Conservation (phyloP, 1,140 invertebrate species). For the Drosophila kurseongensis region DNA sequence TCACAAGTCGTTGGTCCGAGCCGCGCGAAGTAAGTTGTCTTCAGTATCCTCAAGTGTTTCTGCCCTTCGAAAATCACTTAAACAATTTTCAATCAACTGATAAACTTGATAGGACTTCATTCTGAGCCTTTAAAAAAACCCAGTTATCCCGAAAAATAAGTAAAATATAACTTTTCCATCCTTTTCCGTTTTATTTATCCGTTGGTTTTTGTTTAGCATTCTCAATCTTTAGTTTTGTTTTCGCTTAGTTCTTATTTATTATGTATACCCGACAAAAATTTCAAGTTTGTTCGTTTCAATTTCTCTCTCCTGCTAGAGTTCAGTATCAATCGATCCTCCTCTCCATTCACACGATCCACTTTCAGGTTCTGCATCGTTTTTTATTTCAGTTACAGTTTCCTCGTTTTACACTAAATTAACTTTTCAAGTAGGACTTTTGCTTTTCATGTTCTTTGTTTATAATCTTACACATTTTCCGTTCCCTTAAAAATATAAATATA, state of each 20-base stretch:
- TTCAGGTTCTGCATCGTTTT: conserved; percentile 28
- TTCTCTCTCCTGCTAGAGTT: conserved; percentile 27
- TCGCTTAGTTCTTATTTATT: conserved; percentile 32
- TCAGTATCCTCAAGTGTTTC: too few relatives aligned
- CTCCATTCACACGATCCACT: conserved; percentile 44
- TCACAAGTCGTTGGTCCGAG: too few relatives aligned
- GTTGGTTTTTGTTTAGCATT: conserved; percentile 61
- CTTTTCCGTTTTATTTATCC: conserved; percentile 77
- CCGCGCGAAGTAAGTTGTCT: too few relatives aligned
- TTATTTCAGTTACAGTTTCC: conserved; percentile 50
- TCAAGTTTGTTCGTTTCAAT: conserved; percentile 48
- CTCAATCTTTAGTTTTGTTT: conserved; percentile 42
- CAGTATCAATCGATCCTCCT: conserved; percentile 13
- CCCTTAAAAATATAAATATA: conserved; percentile 77
- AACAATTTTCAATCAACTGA: too few relatives aligned
- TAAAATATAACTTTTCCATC: conserved; percentile 7
- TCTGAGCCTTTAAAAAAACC: not conserved
- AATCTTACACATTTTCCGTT: conserved; percentile 31
- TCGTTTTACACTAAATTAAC: conserved; percentile 71
- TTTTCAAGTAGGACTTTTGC: conserved; percentile 77
- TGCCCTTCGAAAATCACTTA: too few relatives aligned
- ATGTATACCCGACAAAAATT: conserved; percentile 62
- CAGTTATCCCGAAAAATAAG: conserved; percentile 14
- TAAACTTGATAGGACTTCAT: too few relatives aligned
- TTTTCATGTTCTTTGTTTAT: conserved; percentile 41